A percentile compares a stretch with the other conserved stretches of the same genome.
Evolutionary conservation across 2,888 invertebrate genomes (phyloP).

Genomic region (Crematogaster levior): DNA sequence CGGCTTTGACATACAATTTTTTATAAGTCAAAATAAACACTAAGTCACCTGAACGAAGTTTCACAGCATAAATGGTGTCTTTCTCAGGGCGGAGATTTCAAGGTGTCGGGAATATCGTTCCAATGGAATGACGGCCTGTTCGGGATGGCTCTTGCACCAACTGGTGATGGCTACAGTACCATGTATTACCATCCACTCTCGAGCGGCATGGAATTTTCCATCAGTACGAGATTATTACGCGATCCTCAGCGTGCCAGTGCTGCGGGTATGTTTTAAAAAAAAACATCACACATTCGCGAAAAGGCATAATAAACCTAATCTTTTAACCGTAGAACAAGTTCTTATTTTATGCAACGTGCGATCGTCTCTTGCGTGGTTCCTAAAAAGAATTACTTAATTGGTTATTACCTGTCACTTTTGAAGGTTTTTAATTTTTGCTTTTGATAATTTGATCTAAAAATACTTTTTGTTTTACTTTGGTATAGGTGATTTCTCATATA

Average conservation of each 20-base stretch:
- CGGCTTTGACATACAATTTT: not conserved
- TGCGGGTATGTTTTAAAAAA: slow-evolving; percentile 75
- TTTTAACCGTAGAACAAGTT: not conserved
- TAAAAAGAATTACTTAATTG: not conserved
- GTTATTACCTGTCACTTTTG: not conserved
- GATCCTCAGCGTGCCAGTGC: slow-evolving; percentile 85
- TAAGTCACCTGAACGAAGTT: not conserved
- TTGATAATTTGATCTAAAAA: not conserved
- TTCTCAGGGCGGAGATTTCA: slow-evolving; percentile 89
- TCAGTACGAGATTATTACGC: slow-evolving; percentile 90
- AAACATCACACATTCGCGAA: not conserved
- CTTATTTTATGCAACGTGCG: not conserved
- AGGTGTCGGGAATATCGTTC: slow-evolving; percentile 90
- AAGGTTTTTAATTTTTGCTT: not conserved
- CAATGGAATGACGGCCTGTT: slow-evolving; percentile 93
- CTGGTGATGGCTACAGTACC: slow-evolving; percentile 89
- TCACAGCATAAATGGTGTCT: not conserved
- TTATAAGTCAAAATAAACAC: not conserved
- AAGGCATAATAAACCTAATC: not conserved
- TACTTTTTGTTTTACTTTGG: not conserved
- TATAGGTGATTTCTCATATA: not conserved
- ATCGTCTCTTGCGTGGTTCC: not conserved
- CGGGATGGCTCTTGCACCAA: slow-evolving; percentile 90
- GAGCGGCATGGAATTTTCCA: slow-evolving; percentile 92
- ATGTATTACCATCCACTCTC: slow-evolving; percentile 93